Evolutionary conservation across 2,113 vertebrate genomes (phyloP), one percentile per base, ranked within the genome.

Genomic region (Lampris megalopsis): DNA sequence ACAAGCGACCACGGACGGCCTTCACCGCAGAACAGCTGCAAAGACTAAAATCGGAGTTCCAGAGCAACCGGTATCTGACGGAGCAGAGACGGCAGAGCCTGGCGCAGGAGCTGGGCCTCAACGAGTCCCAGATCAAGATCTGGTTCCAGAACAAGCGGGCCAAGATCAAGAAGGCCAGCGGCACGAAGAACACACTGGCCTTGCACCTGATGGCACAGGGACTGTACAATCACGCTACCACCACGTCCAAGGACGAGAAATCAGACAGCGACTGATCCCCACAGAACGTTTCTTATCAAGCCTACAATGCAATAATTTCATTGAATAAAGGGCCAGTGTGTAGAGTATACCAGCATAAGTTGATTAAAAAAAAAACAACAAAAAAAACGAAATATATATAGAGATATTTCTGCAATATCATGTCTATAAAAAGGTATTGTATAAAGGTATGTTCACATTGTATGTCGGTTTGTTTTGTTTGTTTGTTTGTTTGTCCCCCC

Each of bases 91-190:
- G 97, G 11, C 96, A 97, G 91, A 94, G 94, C 89, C 92, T 98
- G 92, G 97, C 97, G 0, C 95, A 95, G 77, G 96, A 98, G 79
- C 96, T 98, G 74, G 94, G 95, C 88, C 96, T 98, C 71, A 98
- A 97, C 57, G 97, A 98, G 89, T 97, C 97, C 6, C 97, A 98
- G 93, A 97, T 98, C 91, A 98, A 98, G 90, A 98, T 98, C 87
- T 98, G 97, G 97, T 98, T 98, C 81, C 97, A 98, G 93, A 98
- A 98, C 93, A 98, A 98, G 86, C 91, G 97, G 40, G 97, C 97
- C 91, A 98, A 98, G 90, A 97, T 98, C 92, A 98, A 98, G 93
- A 98, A 98, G 85, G 94, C 97, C 83, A 95, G 48, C 5, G 96
- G 97, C 85, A 83, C 64, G 77, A 97, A 97, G 88, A 98, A 98